These are phyloP conservation scores for Manis pentadactyla DNA, from an alignment of 2,797 vertebrate species.

Conservation along the genomic window DNA sequence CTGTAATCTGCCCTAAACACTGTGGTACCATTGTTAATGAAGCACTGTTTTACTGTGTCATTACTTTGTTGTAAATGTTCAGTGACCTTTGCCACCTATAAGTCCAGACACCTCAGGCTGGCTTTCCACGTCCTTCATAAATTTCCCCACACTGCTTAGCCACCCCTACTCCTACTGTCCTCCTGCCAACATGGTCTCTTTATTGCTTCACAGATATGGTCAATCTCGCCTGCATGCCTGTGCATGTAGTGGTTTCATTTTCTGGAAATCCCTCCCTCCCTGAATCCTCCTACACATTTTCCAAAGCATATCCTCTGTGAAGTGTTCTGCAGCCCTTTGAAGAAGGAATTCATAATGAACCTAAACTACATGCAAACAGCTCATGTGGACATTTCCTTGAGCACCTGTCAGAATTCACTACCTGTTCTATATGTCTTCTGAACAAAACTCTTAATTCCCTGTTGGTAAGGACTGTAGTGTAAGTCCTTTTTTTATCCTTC, in stretches of 20 bases:
- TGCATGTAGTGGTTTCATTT: neutral
- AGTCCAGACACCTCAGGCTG: conserved; percentile 12
- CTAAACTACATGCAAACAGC: neutral
- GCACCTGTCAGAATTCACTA: neutral
- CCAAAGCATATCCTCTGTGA: neutral
- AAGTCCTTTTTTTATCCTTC: neutral
- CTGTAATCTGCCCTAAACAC: neutral
- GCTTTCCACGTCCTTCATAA: conserved; percentile 49
- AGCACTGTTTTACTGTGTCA: conserved; percentile 12
- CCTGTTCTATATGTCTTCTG: neutral
- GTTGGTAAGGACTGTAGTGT: neutral
- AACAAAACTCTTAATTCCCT: neutral
- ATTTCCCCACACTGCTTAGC: conserved; percentile 5
- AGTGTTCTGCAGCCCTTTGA: neutral
- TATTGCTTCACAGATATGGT: neutral
- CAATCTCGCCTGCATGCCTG: neutral
- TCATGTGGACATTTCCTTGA: neutral
- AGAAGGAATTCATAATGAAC: neutral
- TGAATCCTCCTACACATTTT: neutral
- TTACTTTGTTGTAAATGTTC: conserved; percentile 39
- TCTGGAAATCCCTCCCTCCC: conserved; percentile 22
- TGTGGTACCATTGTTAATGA: neutral
- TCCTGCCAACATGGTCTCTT: conserved; percentile 29
- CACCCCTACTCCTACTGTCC: neutral
- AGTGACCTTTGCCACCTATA: conserved; percentile 49